A percentile compares a stretch with the other conserved stretches of the same genome.
Conservation (phyloP, 1,140 invertebrate genomes). For the Trachymyrmex septentrionalis region DNA sequence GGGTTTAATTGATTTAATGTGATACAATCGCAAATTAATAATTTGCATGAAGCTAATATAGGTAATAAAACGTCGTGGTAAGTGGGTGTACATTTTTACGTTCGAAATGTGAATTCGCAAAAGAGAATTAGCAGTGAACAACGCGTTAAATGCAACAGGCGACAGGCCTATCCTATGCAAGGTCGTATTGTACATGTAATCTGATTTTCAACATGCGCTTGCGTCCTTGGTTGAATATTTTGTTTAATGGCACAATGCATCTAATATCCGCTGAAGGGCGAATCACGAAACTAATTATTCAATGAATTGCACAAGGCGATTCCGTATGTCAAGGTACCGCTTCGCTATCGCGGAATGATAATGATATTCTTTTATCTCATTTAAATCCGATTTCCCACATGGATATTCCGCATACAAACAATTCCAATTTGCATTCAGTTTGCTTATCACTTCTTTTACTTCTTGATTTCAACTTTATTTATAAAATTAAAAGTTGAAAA, state of each 20-base stretch:
- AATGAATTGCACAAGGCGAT: constrained; percentile 1
- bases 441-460: not conserved
- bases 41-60: not conserved
- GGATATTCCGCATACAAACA: not conserved
- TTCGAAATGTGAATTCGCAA: not conserved
- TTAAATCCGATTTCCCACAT: constrained; percentile 3
- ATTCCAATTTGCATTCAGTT: not conserved
- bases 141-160: constrained; percentile 3
- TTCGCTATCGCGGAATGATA: constrained; percentile 6
- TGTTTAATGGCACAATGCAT: constrained; percentile 21
- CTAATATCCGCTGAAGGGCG: constrained; percentile 23
- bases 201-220: constrained; percentile 22
- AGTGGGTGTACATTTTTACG: not conserved
- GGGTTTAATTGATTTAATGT: not conserved
- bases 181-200: constrained; percentile 2
- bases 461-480: not conserved
- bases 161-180: not conserved
- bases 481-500: constrained; percentile 10
- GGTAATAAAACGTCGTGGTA: not conserved
- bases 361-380: not conserved
- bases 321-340: constrained; percentile 10
- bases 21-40: not conserved
- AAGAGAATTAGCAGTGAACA: not conserved
- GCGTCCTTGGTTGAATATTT: constrained; percentile 39
- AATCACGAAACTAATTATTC: not conserved